Base-by-base conservation (phyloP, 1,140 invertebrate species). In the Elysia chlorotica region DNA sequence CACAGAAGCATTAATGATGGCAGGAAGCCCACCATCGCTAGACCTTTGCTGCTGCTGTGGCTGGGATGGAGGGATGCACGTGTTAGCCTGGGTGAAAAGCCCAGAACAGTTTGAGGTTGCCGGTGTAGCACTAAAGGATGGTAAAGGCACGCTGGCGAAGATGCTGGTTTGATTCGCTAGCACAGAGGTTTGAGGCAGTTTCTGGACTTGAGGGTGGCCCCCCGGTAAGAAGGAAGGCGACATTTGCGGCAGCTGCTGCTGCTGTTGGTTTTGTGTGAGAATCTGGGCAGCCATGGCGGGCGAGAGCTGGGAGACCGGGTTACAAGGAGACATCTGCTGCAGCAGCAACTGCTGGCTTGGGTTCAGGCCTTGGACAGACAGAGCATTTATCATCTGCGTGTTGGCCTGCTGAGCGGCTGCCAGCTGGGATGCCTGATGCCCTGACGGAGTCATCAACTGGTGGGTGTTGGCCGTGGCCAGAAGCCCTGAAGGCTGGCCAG, bases 201-300 rank as follows among this genome's bases (percentile, higher is more conserved):
- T 71, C 30, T 71, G 69, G 1, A 71, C 4, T 2, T 71, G 69
- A n/a, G n/a, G n/a, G n/a, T n/a, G n/a, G n/a, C n/a, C n/a, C 21
- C 33, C 37, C 10, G 53, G 69, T 28, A 71, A 33, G 36, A 71
- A 71, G 28, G 69, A 71, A 36, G 69, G 69, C n/a, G 69, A 71
- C 57, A 71, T 63, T 33, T 71, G 69, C 14, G 31, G 59, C 21
- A 62, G 21, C 14, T 59, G 59, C 21, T 41, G 21, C 3, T 71
- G 69, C 30, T 62, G 59, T 23, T 63, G 57, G 14, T 59, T 38
- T 25, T 71, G 69, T 1, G 69, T n/a, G 38, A 71, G 59, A 63
- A 71, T 71, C 10, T 71, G 69, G 41, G 69, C 69, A 30, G 69
- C 69, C 25, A 71, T 30, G 10, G 69, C 69, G n/a, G 69, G 69